Conservation (phyloP, 2,888 invertebrate species). For the Cryptocephalus moraei region DNA sequence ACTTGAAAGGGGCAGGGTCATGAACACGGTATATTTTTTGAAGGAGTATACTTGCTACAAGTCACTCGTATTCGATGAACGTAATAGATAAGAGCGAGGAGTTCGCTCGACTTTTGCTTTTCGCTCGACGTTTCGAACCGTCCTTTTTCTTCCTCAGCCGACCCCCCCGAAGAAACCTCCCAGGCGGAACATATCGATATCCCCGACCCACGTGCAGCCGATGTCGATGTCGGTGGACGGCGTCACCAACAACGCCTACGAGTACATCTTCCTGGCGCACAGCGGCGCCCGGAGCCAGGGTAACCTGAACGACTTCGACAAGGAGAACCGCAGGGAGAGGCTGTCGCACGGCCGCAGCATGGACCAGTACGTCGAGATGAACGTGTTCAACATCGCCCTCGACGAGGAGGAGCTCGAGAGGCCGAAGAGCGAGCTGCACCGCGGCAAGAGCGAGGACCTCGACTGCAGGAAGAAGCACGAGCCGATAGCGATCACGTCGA, state of each 20-base stretch:
- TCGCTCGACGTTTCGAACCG: background rate
- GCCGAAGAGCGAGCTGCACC: conserved; percentile 32
- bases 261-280: conserved; percentile 53
- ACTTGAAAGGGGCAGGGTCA: too few species aligned
- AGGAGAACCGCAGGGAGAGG: conserved; percentile 37
- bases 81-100: too few species aligned
- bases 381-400: conserved; percentile 41
- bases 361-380: conserved; percentile 71
- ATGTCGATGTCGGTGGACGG: conserved; percentile 48
- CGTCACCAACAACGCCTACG: conserved; percentile 51
- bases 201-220: conserved; percentile 65
- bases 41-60: too few species aligned
- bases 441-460: conserved; percentile 38
- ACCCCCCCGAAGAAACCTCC: conserved; percentile 87
- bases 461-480: conserved; percentile 42
- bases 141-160: conserved; percentile 42
- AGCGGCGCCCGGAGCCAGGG: conserved; percentile 60
- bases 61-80: too few species aligned
- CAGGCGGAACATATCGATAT: conserved; percentile 73
- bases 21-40: too few species aligned
- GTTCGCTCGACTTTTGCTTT: background rate
- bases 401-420: conserved; percentile 31
- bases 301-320: conserved; percentile 57
- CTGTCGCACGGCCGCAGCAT: conserved; percentile 63
- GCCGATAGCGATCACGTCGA: conserved; percentile 63